Base-by-base conservation (phyloP, 2,113 vertebrate species). In the Silurus asotus region DNA sequence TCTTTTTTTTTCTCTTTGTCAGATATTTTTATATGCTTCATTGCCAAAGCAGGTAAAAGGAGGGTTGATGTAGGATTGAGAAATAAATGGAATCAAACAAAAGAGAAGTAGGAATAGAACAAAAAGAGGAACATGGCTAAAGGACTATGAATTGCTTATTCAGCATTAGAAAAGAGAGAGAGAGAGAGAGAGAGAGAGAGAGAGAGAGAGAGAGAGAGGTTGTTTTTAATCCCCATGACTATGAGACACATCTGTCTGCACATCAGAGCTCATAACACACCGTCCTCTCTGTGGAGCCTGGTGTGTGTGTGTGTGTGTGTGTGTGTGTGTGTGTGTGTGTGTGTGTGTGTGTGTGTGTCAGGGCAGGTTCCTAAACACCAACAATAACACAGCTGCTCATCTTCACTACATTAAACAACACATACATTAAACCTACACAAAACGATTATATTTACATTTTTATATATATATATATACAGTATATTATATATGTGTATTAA, bases 161-260 rank as follows among this genome's bases (percentile, higher is more conserved):
- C 37, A 72, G 37, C 5, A 2, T 2, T 5, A 20, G 17, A 17
- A 48, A 4, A 20, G 72, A 10, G 6, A 11, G 19, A 49, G 7
- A 9, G 45, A n/a, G 8, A 76, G 9, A 76, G 13, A 15, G 9
- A 70, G 49, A 80, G 19, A 77, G 13, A 48, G 67, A 53, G 11
- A 67, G 81, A 64, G 25, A 17, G 45, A 62, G 19, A 67, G 62
- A 76, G 69, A 75, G 69, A 75, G 17, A 65, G 19, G 55, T 45
- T 78, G n/a, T 59, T 58, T 59, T 79, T 51, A 92, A 92, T 93
- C 88, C 92, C 90, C 90, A 89, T 72, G 86, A 92, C 88, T 92
- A 89, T 87, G 88, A 88, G 92, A 84, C 92, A 91, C 94, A 94
- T 93, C 94, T 94, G 94, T 91, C 90, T 92, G 92, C n/a, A 69